Conservation (phyloP, 1,140 invertebrate species). For the Drosophila funebris region DNA sequence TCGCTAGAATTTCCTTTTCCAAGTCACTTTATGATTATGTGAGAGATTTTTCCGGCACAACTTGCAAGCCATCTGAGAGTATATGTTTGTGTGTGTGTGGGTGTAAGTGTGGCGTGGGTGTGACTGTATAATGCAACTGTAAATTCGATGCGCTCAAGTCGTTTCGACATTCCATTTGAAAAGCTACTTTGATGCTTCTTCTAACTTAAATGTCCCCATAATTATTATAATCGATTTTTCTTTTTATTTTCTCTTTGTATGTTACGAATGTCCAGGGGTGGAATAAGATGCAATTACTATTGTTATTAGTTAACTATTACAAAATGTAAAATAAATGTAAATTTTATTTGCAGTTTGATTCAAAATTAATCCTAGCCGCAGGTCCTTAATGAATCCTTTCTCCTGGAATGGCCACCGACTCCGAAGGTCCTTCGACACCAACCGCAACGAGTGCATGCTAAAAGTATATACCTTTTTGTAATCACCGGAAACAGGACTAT, state of each 20-base stretch:
- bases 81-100: slow-evolving; percentile 16
- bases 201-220: slow-evolving; percentile 63
- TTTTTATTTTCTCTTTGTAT: background rate
- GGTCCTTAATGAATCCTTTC: no score
- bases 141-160: slow-evolving; percentile 58
- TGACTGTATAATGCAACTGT: slow-evolving; percentile 66
- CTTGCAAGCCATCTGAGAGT: slow-evolving; percentile 37
- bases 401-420: no score
- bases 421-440: no score
- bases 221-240: slow-evolving; percentile 33
- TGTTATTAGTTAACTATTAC: no score
- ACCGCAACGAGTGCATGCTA: no score
- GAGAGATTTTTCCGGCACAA: slow-evolving; percentile 77
- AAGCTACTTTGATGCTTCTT: slow-evolving; percentile 70
- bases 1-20: slow-evolving; percentile 73
- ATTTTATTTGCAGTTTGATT: no score
- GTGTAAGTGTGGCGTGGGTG: slow-evolving; percentile 22
- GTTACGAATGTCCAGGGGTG: background rate
- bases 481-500: background rate
- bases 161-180: slow-evolving; percentile 59
- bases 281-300: no score
- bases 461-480: background rate
- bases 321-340: no score
- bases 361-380: no score
- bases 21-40: slow-evolving; percentile 83